phyloP scores from a whole-genome alignment of 37 sponge, comb jelly and placozoan genomes.

The Aplysina aerophoba region DNA sequence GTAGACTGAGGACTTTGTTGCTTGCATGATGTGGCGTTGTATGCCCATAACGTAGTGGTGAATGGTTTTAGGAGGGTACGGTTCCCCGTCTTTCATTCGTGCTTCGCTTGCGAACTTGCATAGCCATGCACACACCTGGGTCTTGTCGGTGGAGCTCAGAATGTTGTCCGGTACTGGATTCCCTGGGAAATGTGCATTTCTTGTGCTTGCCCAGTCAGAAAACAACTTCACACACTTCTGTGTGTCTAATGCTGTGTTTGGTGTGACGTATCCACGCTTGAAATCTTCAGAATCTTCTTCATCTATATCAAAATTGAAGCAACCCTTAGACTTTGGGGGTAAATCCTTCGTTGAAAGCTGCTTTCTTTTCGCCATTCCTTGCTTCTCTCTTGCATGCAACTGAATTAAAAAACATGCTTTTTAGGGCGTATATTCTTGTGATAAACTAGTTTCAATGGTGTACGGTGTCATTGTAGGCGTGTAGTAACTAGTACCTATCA shows the following conservation, averaged over 20 bases:
- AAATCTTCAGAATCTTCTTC: conserved; percentile 5
- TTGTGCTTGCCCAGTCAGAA: background rate
- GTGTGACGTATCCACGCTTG: background rate
- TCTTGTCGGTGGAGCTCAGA: background rate
- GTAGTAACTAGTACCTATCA: too few species aligned
- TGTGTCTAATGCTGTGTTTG: background rate
- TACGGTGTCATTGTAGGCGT: too few species aligned
- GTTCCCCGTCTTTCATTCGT: background rate
- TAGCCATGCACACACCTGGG: background rate
- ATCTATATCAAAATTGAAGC: background rate
- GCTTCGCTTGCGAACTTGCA: background rate
- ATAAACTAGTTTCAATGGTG: too few species aligned
- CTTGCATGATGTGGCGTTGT: background rate
- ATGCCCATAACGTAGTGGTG: conserved; percentile 6
- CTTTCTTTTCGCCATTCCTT: too few species aligned
- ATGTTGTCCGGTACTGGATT: background rate
- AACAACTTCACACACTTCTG: conserved; percentile 7
- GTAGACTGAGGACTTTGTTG: background rate
- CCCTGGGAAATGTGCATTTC: background rate
- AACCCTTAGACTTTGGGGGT: background rate
- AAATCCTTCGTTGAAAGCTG: background rate
- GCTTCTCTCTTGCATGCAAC: too few species aligned
- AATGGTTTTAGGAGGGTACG: conserved; percentile 4
- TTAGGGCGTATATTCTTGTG: too few species aligned
- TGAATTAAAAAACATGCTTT: too few species aligned